Conservation (phyloP, 2,113 vertebrate genomes). For the Rynchops niger region DNA sequence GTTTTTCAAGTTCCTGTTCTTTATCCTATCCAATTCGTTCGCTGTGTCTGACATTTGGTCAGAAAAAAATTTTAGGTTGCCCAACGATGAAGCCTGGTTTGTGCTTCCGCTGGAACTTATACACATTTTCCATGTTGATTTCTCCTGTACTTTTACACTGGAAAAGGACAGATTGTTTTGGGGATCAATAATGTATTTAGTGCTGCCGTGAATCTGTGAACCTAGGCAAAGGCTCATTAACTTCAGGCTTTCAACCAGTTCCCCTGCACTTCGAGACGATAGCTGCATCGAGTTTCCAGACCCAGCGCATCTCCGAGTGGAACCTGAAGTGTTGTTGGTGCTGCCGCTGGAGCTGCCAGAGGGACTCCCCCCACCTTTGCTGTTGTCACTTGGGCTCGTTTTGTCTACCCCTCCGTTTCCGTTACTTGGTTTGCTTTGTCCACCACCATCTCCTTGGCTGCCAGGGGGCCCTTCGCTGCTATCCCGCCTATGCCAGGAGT, state of each 20-base stretch:
- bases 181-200: constrained; percentile 85
- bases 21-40: constrained; percentile 81
- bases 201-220: constrained; percentile 83
- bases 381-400: constrained; percentile 78
- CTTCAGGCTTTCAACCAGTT: constrained; percentile 92
- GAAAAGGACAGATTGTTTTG: constrained; percentile 79
- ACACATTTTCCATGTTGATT: constrained; percentile 92
- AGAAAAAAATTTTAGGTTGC: constrained; percentile 76
- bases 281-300: constrained; percentile 65
- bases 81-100: constrained; percentile 63
- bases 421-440: constrained; percentile 82
- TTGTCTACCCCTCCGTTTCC: constrained; percentile 78
- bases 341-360: constrained; percentile 76
- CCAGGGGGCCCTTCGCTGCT: constrained; percentile 93
- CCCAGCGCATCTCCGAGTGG: constrained; percentile 77
- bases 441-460: constrained; percentile 84
- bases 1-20: constrained; percentile 88
- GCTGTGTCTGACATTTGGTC: constrained; percentile 78
- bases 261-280: constrained; percentile 75
- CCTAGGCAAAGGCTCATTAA: constrained; percentile 92
- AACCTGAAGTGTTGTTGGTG: constrained; percentile 78
- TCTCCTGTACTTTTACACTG: constrained; percentile 90
- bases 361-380: constrained; percentile 80
- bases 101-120: constrained; percentile 77
- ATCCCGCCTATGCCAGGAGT: constrained; percentile 90